Percentiles rank a stretch among this genome's conserved stretches.
These are phyloP conservation scores for Cremastobaeus sp. DNA, from an alignment of 2,888 invertebrate genomes.

Conservation along the genomic window DNA sequence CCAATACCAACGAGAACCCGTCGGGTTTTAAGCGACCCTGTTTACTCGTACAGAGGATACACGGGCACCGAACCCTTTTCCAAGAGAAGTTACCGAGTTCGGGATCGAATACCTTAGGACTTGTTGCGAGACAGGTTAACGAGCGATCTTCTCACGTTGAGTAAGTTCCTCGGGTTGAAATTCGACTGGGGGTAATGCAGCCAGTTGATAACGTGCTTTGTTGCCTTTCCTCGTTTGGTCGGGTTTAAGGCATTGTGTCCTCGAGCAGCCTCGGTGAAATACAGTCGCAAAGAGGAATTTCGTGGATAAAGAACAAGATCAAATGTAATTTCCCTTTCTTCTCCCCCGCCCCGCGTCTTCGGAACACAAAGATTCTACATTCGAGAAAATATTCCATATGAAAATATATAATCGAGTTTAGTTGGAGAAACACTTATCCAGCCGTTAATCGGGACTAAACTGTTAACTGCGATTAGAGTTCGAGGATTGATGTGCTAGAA, in stretches of 20 bases:
- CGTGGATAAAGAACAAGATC: slow-evolving; percentile 14
- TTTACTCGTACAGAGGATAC: slow-evolving; percentile 4
- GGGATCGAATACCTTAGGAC: slow-evolving; percentile 58
- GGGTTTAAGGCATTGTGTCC: slow-evolving; percentile 39
- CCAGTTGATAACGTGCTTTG: slow-evolving; percentile 46
- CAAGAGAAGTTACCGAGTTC: slow-evolving; percentile 47
- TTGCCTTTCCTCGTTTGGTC: slow-evolving; percentile 47
- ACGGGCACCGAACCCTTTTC: slow-evolving; percentile 11
- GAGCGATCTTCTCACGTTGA: slow-evolving; percentile 62
- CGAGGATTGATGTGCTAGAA: slow-evolving; percentile 35
- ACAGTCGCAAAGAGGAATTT: slow-evolving; percentile 16
- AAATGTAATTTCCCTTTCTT: slow-evolving; percentile 25
- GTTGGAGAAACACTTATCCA: too few relatives aligned
- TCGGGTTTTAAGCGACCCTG: slow-evolving; percentile 34
- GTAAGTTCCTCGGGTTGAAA: slow-evolving; percentile 54
- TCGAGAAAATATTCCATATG: too few relatives aligned
- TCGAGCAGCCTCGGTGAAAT: slow-evolving; percentile 1
- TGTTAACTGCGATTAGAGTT: slow-evolving; percentile 9
- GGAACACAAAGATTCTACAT: too few relatives aligned
- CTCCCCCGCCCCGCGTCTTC: too few relatives aligned
- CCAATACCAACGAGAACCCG: slow-evolving; percentile 39
- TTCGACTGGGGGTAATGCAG: slow-evolving; percentile 40
- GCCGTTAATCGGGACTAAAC: too few relatives aligned
- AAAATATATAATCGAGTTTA: too few relatives aligned
- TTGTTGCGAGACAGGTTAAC: slow-evolving; percentile 56